These are phyloP conservation scores for Gandaritis pyraliata DNA, from an alignment of 2,888 invertebrate genomes.

Conservation along the genomic window DNA sequence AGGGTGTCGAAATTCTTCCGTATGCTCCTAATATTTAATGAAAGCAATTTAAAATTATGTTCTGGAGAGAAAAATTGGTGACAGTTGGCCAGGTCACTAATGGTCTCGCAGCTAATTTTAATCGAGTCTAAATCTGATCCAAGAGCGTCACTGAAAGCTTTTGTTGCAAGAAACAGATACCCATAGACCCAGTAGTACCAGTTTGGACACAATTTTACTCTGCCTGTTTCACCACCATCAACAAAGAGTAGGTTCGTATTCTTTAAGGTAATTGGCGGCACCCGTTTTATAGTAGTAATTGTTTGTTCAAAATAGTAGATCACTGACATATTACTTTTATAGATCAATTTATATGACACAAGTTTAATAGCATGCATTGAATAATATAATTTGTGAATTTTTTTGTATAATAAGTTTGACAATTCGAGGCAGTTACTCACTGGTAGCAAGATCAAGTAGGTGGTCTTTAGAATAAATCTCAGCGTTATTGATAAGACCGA, in stretches of 20 bases:
- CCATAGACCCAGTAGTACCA: conserved; percentile 1
- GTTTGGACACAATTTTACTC: background rate
- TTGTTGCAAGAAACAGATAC: background rate
- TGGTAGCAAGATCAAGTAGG: too few relatives aligned
- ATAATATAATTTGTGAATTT: background rate
- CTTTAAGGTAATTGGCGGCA: too few relatives aligned
- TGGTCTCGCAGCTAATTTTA: background rate
- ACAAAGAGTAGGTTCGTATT: background rate
- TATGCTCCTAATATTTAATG: conserved; percentile 2
- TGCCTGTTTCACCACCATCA: background rate
- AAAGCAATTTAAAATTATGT: background rate
- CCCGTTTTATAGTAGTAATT: background rate
- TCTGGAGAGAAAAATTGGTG: background rate
- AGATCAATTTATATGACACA: too few relatives aligned
- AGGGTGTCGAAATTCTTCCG: background rate
- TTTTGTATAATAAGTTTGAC: too few relatives aligned
- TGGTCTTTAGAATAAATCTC: too few relatives aligned
- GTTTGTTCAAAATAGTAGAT: background rate
- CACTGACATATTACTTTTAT: background rate
- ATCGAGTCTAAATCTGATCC: background rate
- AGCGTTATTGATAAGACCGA: too few relatives aligned
- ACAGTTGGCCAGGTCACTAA: too few relatives aligned
- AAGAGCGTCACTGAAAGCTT: background rate
- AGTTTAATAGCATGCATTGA: background rate
- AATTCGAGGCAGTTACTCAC: too few relatives aligned